A percentile compares a stretch with the other conserved stretches of the same genome.
Evolutionary conservation across 2,113 vertebrate species (phyloP).

Genomic region (Malurus cyaneus): DNA sequence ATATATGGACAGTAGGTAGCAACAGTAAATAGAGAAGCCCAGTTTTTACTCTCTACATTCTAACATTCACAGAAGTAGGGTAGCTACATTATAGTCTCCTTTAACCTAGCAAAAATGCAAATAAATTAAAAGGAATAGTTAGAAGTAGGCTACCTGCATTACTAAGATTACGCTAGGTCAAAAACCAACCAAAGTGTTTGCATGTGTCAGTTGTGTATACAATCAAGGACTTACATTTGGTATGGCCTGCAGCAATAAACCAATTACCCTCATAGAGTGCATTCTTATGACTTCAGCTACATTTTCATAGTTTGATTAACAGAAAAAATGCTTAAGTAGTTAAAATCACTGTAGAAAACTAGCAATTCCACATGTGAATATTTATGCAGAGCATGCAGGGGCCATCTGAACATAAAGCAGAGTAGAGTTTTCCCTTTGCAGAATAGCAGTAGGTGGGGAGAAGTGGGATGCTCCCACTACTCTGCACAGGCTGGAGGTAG

Average conservation of each 20-base stretch:
- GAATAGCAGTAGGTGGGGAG: not conserved
- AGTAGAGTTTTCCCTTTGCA: not conserved
- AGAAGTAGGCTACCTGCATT: not conserved
- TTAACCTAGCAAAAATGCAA: not conserved
- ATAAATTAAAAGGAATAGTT: not conserved
- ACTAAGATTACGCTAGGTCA: not conserved
- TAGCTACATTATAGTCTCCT: not conserved
- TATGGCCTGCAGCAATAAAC: slow-evolving; percentile 2
- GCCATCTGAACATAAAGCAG: not conserved
- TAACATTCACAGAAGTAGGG: not conserved
- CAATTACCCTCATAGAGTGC: not conserved
- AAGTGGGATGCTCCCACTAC: not conserved
- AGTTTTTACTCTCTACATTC: not conserved
- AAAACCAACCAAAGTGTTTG: not conserved
- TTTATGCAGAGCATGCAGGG: not conserved
- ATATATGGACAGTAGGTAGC: not conserved
- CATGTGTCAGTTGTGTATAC: not conserved
- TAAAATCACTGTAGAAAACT: not conserved
- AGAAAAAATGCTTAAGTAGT: not conserved
- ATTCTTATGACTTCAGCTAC: not conserved
- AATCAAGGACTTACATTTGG: not conserved
- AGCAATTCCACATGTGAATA: not conserved
- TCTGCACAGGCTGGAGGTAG: not conserved
- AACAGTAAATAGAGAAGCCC: not conserved
- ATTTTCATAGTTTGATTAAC: not conserved